These are phyloP conservation scores for Heliconius aoede DNA, from an alignment of 2,888 invertebrate genomes.

Conservation along the genomic window DNA sequence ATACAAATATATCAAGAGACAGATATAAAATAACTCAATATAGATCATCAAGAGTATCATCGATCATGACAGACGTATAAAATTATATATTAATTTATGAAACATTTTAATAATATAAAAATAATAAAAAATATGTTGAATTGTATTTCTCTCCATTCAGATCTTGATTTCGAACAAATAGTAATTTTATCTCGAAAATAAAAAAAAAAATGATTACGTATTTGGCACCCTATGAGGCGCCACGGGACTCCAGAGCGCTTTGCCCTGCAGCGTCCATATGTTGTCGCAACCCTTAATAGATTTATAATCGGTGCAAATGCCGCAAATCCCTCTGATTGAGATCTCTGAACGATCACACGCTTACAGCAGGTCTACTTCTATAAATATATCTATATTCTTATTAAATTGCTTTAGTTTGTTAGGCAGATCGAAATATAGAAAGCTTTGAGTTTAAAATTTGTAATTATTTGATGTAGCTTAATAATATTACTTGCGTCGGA, in stretches of 20 bases:
- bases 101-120: background rate
- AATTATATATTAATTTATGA: background rate
- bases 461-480: too few relatives aligned
- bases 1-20: background rate
- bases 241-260: conserved; percentile 61
- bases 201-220: conserved; percentile 52
- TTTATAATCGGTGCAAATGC: conserved; percentile 74
- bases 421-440: too few relatives aligned
- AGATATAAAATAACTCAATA: too few relatives aligned
- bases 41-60: too few relatives aligned
- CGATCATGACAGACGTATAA: background rate
- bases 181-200: conserved; percentile 47
- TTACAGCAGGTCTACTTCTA: conserved; percentile 6
- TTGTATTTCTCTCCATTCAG: background rate
- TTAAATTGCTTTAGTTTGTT: background rate
- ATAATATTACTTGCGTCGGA: too few relatives aligned
- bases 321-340: conserved; percentile 68
- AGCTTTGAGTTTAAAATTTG: too few relatives aligned
- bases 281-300: conserved; percentile 67
- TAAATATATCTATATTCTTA: background rate
- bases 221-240: conserved; percentile 54
- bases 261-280: conserved; percentile 70
- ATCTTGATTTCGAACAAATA: conserved; percentile 34
- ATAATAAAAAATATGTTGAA: background rate
- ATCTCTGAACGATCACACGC: conserved; percentile 57